These are phyloP conservation scores for Leptopilina myrica DNA, from an alignment of 2,888 invertebrate genomes.

Conservation along the genomic window DNA sequence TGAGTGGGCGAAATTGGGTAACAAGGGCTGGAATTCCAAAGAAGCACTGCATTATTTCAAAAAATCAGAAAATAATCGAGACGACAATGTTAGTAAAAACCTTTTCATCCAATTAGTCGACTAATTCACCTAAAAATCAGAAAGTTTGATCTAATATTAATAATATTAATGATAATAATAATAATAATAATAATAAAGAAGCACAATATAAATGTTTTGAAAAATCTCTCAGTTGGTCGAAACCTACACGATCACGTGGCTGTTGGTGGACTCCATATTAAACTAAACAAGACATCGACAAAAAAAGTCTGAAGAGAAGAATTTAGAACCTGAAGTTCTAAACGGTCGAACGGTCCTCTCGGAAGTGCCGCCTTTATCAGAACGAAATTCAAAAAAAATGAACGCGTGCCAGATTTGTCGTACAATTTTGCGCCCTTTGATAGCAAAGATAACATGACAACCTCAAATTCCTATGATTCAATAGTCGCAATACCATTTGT, in stretches of 20 bases:
- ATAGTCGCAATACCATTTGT: constrained; percentile 74
- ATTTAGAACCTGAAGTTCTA: constrained; percentile 70
- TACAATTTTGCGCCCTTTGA: constrained; percentile 71
- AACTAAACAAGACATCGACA: constrained; percentile 66
- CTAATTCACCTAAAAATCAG: no score
- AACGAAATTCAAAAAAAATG: constrained; percentile 73
- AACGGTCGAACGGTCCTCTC: constrained; percentile 78
- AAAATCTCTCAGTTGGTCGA: constrained; percentile 77
- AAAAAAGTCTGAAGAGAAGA: constrained; percentile 65
- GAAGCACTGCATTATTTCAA: background rate
- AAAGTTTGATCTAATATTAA: no score
- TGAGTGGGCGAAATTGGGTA: background rate
- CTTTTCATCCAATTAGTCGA: no score
- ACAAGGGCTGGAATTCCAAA: background rate
- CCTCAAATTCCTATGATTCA: background rate
- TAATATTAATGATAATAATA: no score
- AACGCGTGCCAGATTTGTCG: constrained; percentile 80
- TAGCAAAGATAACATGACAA: background rate
- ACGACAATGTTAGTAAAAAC: background rate
- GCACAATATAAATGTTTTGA: constrained; percentile 50
- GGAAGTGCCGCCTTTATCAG: constrained; percentile 81
- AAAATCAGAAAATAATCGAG: background rate
- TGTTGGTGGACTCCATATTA: constrained; percentile 72
- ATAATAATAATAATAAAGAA: background rate
- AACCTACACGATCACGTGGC: constrained; percentile 79